These are phyloP conservation scores for Corynorhinus townsendii DNA, from an alignment of 2,113 vertebrate genomes.

Conservation along the genomic window DNA sequence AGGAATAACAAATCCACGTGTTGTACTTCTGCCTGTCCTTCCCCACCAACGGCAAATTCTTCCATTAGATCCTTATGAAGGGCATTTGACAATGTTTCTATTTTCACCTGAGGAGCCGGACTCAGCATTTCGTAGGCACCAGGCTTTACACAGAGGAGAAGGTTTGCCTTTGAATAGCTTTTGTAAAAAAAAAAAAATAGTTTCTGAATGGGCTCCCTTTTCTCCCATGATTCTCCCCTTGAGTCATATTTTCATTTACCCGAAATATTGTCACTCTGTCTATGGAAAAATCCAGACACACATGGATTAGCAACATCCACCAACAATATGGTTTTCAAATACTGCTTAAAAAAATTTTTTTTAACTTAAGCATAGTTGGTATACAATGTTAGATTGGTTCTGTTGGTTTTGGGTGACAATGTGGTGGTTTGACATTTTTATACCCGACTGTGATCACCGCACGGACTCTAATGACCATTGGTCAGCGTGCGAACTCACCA, in stretches of 20 bases:
- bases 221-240: background rate
- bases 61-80: background rate
- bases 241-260: background rate
- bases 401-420: background rate
- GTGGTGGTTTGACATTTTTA: background rate
- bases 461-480: background rate
- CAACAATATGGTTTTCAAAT: background rate
- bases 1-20: background rate
- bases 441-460: background rate
- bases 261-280: background rate
- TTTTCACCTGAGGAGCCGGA: background rate
- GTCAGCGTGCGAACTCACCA: background rate
- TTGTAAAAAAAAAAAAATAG: background rate
- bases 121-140: background rate
- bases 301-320: background rate
- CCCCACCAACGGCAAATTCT: background rate
- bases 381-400: background rate
- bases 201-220: background rate
- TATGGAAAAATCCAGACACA: background rate
- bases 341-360: background rate
- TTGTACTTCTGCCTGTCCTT: background rate
- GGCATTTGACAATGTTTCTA: background rate
- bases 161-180: background rate
- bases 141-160: background rate
- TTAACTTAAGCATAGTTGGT: background rate